Base-by-base conservation (phyloP, 2,888 invertebrate species). In the Eumerus sabulonum region DNA sequence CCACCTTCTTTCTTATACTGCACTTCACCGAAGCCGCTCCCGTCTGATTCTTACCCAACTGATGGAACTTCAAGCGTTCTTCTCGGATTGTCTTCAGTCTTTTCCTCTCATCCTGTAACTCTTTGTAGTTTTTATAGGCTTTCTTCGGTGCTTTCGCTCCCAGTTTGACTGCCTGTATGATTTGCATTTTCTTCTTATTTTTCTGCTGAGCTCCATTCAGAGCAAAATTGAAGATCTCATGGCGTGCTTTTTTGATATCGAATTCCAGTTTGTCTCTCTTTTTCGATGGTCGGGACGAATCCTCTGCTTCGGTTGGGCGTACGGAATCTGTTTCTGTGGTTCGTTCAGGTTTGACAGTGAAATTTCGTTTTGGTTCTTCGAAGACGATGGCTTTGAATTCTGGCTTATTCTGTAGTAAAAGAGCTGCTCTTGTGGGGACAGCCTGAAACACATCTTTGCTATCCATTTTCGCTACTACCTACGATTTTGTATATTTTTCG, bases 171-270 rank as follows among this genome's bases (percentile, higher is more conserved):
- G 95, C 93, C 13, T 94, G 88, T 3, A 93, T 93, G 47, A 94
- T 91, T 90, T 94, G 94, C n/a, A 95, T 95, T 86, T 94, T 92
- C 83, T 93, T 91, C 84, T 95, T 94, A 85, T 94, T 93, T 9
- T 91, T 90, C 1, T 92, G 90, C 67, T 92, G 91, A 64, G 96
- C 92, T 60, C 95, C 95, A 66, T 86, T 87, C 89, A 95, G 94
- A 36, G 95, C 96, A 87, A 96, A 95, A 85, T 94, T 95, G 7
- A 95, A 92, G 3, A 97, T 92, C 86, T 97, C 97, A 87, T 94
- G 93, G 59, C 95, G 91, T 0, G 94, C 93, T 84, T 90, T 92
- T 83, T 94, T 95, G 84, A 97, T 92, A 83, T 95, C 93, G 77
- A 94, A 90, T 84, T 93, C 92, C 1, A 82, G 68, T 13, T 82